Evolutionary conservation across 2,888 invertebrate genomes (phyloP), one percentile per base, ranked within the genome.

Genomic region (Dyspetes luteomarginatus): DNA sequence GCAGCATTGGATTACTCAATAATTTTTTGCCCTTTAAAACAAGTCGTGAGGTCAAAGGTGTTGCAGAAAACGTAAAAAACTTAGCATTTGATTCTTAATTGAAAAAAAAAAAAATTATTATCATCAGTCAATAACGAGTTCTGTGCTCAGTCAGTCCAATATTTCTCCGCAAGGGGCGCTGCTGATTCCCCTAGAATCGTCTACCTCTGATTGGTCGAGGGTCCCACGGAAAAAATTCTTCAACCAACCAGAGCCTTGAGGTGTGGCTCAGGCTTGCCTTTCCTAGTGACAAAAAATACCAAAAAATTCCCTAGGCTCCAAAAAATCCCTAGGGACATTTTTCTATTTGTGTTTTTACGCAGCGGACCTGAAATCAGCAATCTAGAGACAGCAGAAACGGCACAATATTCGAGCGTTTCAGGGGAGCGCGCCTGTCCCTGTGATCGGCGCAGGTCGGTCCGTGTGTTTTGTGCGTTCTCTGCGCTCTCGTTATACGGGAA

Each of bases 391-490:
- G 45, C 52, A 19, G 58, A 22, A 43, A 22, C 15, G 26, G n/a
- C 30, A 15, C 48, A 15, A 48, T 48, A 48, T 50, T 30, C 67
- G 74, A 60, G 60, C 50, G 58, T 55, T 68, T 26, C 36, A 45
- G 41, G 50, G 50, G 58, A 48, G 65, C 52, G 75, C 71, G 71
- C 71, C 48, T 36, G 36, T 36, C 36, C 50, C 56, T 76, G 55
- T 45, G 74, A 71, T 78, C 78, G 69, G 65, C 69, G 80, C 67
- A 80, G 75, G 48, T 67, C 75, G 71, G 45, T 72, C 17, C 7
- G 7, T 30, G 58, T 52, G 60, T 60, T 62, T 48, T 48, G 41
- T 45, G 41, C 72, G 41, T 48, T 60, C 36, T 68, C 36, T 43
- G 60, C 68, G 68, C 64, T 69, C 69, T 74, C 77, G 19, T 19